A percentile compares a stretch with the other conserved stretches of the same genome.
phyloP scores from a whole-genome alignment of 2,888 invertebrate species.

The Drosophila colorata region DNA sequence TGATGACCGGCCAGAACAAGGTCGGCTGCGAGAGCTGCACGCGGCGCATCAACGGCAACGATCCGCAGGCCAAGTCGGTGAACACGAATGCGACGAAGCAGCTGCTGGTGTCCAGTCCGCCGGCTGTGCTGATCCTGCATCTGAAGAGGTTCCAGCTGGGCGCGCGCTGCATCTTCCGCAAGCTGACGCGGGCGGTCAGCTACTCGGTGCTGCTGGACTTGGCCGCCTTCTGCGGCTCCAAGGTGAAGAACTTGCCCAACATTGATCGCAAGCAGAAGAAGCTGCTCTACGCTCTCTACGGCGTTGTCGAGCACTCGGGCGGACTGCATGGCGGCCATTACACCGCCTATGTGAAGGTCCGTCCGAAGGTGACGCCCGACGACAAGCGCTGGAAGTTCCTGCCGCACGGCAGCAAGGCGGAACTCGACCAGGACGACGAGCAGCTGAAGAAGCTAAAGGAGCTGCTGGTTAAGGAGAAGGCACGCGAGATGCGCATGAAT shows the following conservation, averaged over 20 bases:
- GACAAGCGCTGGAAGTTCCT: slow-evolving; percentile 91
- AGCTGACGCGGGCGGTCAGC: slow-evolving; percentile 93
- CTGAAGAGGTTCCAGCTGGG: slow-evolving; percentile 97
- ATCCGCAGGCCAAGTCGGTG: slow-evolving; percentile 90
- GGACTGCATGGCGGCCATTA: slow-evolving; percentile 94
- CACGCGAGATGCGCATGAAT: slow-evolving; percentile 82
- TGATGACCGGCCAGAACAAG: slow-evolving; percentile 96
- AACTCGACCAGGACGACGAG: slow-evolving; percentile 86
- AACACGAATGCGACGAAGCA: slow-evolving; percentile 94
- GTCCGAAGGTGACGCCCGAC: slow-evolving; percentile 87
- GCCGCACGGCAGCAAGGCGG: slow-evolving; percentile 87
- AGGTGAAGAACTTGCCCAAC: slow-evolving; percentile 88
- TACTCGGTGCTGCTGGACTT: slow-evolving; percentile 95
- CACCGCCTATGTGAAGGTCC: slow-evolving; percentile 96
- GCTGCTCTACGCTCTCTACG: slow-evolving; percentile 95
- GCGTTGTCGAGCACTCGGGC: slow-evolving; percentile 97
- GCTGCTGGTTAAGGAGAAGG: slow-evolving; percentile 82
- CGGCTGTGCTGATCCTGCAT: slow-evolving; percentile 97
- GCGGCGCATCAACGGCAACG: slow-evolving; percentile 88
- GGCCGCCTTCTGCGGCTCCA: slow-evolving; percentile 94
- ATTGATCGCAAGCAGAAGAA: slow-evolving; percentile 88
- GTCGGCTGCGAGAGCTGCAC: slow-evolving; percentile 97
- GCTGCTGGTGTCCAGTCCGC: slow-evolving; percentile 94
- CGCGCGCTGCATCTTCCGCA: slow-evolving; percentile 90
- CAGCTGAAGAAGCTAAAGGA: slow-evolving; percentile 85